Conservation (phyloP, 2,888 invertebrate species). For the Sicus ferrugineus region DNA sequence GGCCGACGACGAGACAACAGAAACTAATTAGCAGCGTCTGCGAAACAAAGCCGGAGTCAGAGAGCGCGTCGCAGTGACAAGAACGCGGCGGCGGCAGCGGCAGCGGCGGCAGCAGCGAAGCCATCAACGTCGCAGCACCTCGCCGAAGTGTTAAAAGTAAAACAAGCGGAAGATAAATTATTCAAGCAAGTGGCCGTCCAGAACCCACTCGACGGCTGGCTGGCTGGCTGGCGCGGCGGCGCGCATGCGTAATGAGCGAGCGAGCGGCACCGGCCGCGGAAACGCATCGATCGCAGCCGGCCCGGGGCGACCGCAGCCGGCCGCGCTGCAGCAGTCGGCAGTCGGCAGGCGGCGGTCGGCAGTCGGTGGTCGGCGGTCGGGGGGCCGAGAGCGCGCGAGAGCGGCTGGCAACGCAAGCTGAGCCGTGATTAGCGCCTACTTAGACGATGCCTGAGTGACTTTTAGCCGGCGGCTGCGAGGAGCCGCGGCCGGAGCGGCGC, state of each 20-base stretch:
- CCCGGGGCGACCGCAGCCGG: conserved; percentile 12
- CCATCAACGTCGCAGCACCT: not conserved
- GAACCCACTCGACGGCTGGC: conserved; percentile 7
- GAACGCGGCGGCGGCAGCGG: not conserved
- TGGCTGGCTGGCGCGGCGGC: not conserved
- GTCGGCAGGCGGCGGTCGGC: not conserved
- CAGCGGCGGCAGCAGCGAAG: not conserved
- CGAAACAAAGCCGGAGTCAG: conserved; percentile 43
- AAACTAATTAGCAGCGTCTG: conserved; percentile 51
- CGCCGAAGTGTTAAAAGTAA: conserved; percentile 48
- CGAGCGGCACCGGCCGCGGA: not conserved
- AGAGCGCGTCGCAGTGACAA: conserved; percentile 27
- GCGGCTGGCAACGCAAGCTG: conserved; percentile 34
- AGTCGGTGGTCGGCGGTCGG: not conserved
- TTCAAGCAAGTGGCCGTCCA: conserved; percentile 44
- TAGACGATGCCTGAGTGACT: conserved; percentile 42
- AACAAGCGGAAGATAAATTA: conserved; percentile 52
- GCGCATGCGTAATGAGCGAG: conserved; percentile 33
- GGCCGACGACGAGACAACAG: conserved; percentile 42
- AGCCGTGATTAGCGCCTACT: conserved; percentile 48
- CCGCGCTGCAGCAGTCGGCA: not conserved
- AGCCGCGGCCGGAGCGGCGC: not conserved
- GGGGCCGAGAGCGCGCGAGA: not conserved
- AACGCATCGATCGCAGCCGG: conserved; percentile 24
- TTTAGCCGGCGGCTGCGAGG: conserved; percentile 33